Conservation (phyloP, 2,113 vertebrate genomes). For the Lagopus leucura region DNA sequence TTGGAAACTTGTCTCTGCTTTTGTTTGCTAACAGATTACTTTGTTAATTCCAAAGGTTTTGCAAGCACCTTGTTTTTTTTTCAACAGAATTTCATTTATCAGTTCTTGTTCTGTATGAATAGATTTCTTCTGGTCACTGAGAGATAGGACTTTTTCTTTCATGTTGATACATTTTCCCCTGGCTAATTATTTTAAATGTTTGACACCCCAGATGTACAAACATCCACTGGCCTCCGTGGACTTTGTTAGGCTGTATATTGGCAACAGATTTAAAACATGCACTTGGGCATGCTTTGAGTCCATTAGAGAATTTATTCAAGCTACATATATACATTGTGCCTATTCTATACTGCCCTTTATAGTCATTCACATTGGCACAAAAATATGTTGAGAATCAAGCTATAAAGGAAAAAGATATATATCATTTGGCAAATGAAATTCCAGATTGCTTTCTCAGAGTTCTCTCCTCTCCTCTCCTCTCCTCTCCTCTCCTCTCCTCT, state of each 20-base stretch:
- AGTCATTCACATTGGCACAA: background rate
- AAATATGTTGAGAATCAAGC: background rate
- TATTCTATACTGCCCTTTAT: background rate
- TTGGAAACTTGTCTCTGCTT: slow-evolving; percentile 42
- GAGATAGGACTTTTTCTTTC: background rate
- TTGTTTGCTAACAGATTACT: slow-evolving; percentile 33
- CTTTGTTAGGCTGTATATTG: background rate
- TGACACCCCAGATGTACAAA: background rate
- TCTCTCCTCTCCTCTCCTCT: background rate
- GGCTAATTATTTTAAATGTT: background rate
- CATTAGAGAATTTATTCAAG: background rate
- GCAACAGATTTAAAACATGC: background rate
- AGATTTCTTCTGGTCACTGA: background rate
- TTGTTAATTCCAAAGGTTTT: slow-evolving; percentile 31
- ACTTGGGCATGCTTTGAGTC: background rate
- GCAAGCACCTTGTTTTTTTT: background rate
- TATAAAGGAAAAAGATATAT: background rate
- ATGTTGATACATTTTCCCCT: background rate
- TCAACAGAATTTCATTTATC: background rate
- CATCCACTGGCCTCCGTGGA: background rate
- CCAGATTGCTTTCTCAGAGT: background rate
- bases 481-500: no score
- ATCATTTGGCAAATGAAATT: background rate
- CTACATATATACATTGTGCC: background rate
- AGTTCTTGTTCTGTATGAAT: background rate